These are phyloP conservation scores for Tapirus terrestris DNA, from an alignment of 2,113 vertebrate species.

Conservation along the genomic window DNA sequence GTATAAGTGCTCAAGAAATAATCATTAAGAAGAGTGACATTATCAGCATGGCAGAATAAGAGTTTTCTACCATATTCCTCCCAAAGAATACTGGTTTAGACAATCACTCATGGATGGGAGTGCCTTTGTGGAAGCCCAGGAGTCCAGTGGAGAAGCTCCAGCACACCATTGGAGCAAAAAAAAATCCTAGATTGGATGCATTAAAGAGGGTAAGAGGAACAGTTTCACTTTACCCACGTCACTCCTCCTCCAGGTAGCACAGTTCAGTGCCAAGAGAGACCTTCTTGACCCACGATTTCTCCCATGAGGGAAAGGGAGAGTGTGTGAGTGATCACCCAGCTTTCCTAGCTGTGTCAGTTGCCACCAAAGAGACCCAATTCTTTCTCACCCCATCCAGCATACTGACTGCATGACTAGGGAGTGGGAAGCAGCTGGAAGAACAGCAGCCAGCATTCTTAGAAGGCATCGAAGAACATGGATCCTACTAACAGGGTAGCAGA, in stretches of 20 bases:
- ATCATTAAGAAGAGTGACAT: not conserved
- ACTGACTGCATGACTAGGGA: not conserved
- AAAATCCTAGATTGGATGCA: not conserved
- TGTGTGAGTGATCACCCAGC: not conserved
- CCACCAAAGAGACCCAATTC: not conserved
- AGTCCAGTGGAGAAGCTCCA: not conserved
- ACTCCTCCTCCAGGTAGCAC: not conserved
- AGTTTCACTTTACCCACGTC: not conserved
- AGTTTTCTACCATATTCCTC: not conserved
- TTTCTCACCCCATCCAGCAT: not conserved
- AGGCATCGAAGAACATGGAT: not conserved
- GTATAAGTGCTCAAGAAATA: not conserved
- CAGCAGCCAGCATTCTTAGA: not conserved
- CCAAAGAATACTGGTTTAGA: not conserved
- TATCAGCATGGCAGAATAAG: not conserved
- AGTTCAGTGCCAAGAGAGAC: not conserved
- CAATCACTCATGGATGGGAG: no score
- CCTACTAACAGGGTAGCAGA: no score
- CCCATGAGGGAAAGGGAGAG: not conserved
- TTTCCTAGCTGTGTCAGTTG: not conserved
- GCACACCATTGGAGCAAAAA: not conserved
- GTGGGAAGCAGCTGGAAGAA: not conserved
- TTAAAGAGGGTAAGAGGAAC: not conserved
- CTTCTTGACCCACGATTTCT: not conserved
- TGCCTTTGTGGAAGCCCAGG: not conserved